Percentiles rank a stretch among this genome's conserved stretches.
Conservation (phyloP, 2,113 vertebrate genomes). For the Otocyon megalotis region DNA sequence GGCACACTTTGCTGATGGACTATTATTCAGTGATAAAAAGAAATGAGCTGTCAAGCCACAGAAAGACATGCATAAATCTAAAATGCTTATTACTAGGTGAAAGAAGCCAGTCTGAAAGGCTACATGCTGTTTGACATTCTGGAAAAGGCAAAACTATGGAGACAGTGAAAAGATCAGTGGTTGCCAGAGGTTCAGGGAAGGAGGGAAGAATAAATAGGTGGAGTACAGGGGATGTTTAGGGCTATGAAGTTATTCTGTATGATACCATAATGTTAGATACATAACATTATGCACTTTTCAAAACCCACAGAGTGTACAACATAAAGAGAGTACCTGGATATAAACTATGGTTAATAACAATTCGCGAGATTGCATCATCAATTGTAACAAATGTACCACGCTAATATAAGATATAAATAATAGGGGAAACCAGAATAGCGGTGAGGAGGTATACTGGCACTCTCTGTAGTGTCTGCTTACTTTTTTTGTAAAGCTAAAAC, state of each 20-base stretch:
- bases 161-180: neutral
- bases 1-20: neutral
- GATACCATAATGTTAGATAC: neutral
- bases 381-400: neutral
- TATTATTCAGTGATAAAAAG: neutral
- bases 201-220: neutral
- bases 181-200: neutral
- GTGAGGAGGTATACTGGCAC: neutral
- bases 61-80: neutral
- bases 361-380: neutral
- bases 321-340: neutral
- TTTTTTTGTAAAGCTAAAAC: conserved; percentile 28
- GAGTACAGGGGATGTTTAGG: neutral
- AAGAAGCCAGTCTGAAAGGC: neutral
- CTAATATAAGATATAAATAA: too few relatives aligned
- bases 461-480: neutral
- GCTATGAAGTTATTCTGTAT: neutral
- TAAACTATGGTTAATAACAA: neutral
- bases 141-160: neutral
- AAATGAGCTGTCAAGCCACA: neutral
- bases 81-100: neutral
- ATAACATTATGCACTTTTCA: neutral
- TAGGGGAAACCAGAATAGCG: neutral
- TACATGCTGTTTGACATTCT: neutral
- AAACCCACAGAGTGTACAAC: neutral